phyloP scores from a whole-genome alignment of 2,888 invertebrate genomes.

The Ferrisia virgata region DNA sequence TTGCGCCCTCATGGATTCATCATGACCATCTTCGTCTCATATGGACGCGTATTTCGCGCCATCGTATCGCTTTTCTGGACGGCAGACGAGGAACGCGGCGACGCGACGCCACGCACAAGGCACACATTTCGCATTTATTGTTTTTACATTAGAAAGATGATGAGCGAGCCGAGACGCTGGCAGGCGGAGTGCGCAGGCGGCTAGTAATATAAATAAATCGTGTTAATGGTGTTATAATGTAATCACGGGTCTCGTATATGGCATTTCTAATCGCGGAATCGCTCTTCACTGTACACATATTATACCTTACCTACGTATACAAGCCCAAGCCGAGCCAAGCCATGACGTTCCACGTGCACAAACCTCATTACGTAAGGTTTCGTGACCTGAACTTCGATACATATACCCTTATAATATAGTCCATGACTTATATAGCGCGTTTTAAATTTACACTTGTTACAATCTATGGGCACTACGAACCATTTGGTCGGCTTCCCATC shows the following conservation, averaged over 20 bases:
- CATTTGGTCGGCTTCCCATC: constrained; percentile 16
- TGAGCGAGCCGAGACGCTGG: background rate
- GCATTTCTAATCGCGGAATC: background rate
- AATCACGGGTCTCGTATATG: constrained; percentile 19
- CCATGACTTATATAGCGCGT: background rate
- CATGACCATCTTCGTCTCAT: background rate
- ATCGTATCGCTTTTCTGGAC: background rate
- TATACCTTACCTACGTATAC: background rate
- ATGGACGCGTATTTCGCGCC: background rate
- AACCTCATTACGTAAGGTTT: constrained; percentile 26
- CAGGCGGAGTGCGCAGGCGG: background rate
- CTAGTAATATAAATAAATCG: background rate
- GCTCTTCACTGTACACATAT: background rate
- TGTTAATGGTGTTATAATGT: constrained; percentile 2
- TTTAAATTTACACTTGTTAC: constrained; percentile 18
- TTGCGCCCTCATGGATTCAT: too few relatives aligned
- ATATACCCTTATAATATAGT: background rate
- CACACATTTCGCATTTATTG: background rate
- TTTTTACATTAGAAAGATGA: background rate
- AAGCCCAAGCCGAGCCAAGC: too few relatives aligned
- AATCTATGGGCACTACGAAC: too few relatives aligned
- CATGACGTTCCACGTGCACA: constrained; percentile 22
- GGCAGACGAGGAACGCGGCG: background rate
- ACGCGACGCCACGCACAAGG: too few relatives aligned
- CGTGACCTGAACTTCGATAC: constrained; percentile 17